Base-by-base conservation (phyloP, 2,888 invertebrate genomes). In the Ectemnius continuus region DNA sequence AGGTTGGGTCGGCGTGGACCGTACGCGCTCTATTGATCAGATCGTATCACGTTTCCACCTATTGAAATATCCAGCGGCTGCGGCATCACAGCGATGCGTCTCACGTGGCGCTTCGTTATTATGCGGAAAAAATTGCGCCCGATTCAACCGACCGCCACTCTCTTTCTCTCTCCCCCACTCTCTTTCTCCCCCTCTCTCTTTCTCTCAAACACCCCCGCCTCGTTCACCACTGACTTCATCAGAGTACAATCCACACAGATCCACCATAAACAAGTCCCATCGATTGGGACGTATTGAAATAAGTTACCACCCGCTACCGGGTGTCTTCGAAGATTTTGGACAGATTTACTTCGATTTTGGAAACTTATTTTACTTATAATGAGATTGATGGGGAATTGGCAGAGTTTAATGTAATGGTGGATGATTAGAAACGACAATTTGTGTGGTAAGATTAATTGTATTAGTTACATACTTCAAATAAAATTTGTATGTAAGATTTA, bases 11-110 rank as follows among this genome's bases (percentile, higher is more conserved):
- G 36, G 36, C 36, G 36, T 36, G 36, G 36, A 78, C 76, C 71
- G 68, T 73, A 73, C 70, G 70, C 75, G 73, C 75, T 79, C 74
- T 81, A 73, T 80, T 73, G 84, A 85, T 85, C 83, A 84, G 78
- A 79, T 79, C 76, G 75, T 81, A 80, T 85, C 84, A 62, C 68
- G 70, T 83, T 76, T 63, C 78, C 73, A 58, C 67, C 72, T 78
- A 82, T 75, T 78, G 72, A 77, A 78, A 84, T 81, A 81, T 79
- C 75, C 70, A 65, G 63, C 36, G 36, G 36, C 36, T 36, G 36
- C 36, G 36, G 36, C 36, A 36, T 36, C 36, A 36, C 36, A 71
- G 74, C 70, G 76, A 70, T 72, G 67, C 67, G 76, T 36, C 36
- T 67, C 67, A 68, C 68, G 62, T 59, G 69, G 64, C 59, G 62